Percentiles rank a stretch among this genome's conserved stretches.
phyloP scores from a whole-genome alignment of 2,113 vertebrate genomes.

The Nothobranchius furzeri region DNA sequence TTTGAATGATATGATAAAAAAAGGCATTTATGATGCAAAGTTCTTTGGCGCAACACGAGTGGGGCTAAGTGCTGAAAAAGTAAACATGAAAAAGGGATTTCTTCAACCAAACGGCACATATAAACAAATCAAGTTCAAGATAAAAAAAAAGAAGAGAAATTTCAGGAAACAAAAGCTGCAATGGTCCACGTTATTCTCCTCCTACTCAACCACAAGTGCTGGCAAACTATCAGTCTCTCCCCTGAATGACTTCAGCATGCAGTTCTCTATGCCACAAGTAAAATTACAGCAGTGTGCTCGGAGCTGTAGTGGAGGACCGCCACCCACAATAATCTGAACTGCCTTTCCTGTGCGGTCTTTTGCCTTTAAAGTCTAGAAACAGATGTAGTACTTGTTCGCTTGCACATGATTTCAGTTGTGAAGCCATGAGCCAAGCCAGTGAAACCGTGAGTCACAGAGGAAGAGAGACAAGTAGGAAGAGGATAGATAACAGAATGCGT shows the following conservation, averaged over 20 bases:
- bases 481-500: constrained; percentile 67
- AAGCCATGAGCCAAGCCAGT: constrained; percentile 64
- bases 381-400: constrained; percentile 77
- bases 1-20: constrained; percentile 36
- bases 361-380: constrained; percentile 77
- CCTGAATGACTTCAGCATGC: constrained; percentile 85
- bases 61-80: constrained; percentile 18
- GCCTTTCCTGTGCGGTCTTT: constrained; percentile 66
- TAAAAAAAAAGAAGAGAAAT: constrained; percentile 36
- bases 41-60: constrained; percentile 16
- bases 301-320: constrained; percentile 82
- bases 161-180: constrained; percentile 81
- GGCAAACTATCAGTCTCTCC: constrained; percentile 78
- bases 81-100: background rate
- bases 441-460: constrained; percentile 44
- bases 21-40: constrained; percentile 29
- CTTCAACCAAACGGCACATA: constrained; percentile 8
- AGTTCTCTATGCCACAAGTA: constrained; percentile 79
- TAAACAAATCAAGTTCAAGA: constrained; percentile 3
- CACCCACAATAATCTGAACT: constrained; percentile 77
- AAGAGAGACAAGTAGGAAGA: constrained; percentile 21
- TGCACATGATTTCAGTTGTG: constrained; percentile 64
- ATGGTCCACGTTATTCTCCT: constrained; percentile 77
- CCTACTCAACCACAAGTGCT: constrained; percentile 79
- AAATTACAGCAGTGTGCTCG: constrained; percentile 77